Evolutionary conservation across 1,140 invertebrate species (phyloP).

Genomic region (Proctacanthus coquilletti): DNA sequence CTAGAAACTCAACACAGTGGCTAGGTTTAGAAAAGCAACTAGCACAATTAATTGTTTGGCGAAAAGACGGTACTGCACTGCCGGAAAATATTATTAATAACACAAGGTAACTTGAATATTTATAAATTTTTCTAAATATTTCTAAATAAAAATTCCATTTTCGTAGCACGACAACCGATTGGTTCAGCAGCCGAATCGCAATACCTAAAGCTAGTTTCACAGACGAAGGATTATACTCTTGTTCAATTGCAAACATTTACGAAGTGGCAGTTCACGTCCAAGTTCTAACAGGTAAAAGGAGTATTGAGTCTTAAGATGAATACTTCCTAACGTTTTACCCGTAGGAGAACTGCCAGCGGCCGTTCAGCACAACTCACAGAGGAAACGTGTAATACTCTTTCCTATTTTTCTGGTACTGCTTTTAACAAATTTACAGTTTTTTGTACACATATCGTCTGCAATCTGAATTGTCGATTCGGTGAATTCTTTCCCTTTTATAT

Average conservation of each 20-base stretch:
- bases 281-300: conserved; percentile 26
- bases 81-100: conserved; percentile 30
- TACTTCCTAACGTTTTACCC: conserved; percentile 2
- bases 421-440: too few species aligned
- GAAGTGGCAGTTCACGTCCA: conserved; percentile 30
- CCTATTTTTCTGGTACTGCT: too few species aligned
- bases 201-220: conserved; percentile 26
- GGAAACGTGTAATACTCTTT: too few species aligned
- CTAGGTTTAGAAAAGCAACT: conserved; percentile 18
- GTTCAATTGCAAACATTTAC: conserved; percentile 26
- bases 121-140: conserved; percentile 1
- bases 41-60: conserved; percentile 26
- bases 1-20: conserved; percentile 9
- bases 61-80: conserved; percentile 32
- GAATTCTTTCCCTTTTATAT: too few species aligned
- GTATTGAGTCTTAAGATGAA: not conserved
- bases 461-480: too few species aligned
- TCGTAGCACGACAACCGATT: conserved; percentile 24
- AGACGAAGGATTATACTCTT: conserved; percentile 30
- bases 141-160: conserved; percentile 1
- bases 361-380: conserved; percentile 31
- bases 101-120: conserved; percentile 27
- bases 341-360: conserved; percentile 30
- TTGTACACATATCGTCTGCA: too few species aligned
- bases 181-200: conserved; percentile 25